Evolutionary conservation across 2,797 vertebrate species (phyloP).

Genomic region (Sebastes reedi): DNA sequence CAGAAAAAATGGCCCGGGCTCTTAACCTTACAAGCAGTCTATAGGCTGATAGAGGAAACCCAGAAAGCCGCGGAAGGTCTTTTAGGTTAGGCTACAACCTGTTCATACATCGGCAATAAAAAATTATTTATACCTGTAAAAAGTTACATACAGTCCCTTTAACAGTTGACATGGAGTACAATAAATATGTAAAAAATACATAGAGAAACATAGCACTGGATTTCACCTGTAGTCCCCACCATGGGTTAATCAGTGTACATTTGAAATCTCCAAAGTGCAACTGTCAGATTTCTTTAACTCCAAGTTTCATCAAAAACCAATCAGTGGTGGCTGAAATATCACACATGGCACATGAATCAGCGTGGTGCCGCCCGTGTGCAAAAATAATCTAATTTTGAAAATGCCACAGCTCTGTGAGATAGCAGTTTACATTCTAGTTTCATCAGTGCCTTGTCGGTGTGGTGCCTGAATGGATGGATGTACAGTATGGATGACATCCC

Average conservation of each 20-base stretch:
- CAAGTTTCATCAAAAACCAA: conserved; percentile 35
- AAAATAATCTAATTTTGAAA: conserved; percentile 43
- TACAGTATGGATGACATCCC: background rate
- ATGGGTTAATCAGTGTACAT: conserved; percentile 10
- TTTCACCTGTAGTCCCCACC: background rate
- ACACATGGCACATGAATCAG: conserved; percentile 29
- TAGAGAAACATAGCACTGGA: background rate
- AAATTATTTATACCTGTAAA: no score
- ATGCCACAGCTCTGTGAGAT: conserved; percentile 25
- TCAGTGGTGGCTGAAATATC: conserved; percentile 40
- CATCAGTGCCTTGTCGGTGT: conserved; percentile 4
- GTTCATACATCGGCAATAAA: no score
- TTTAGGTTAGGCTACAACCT: no score
- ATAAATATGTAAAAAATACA: background rate
- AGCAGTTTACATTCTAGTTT: background rate
- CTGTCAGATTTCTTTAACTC: conserved; percentile 29
- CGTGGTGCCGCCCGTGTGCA: background rate
- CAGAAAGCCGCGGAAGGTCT: no score
- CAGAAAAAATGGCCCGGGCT: no score
- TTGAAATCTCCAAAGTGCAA: conserved; percentile 20
- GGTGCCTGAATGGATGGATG: background rate
- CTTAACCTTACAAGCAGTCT: no score
- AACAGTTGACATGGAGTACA: background rate
- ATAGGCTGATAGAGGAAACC: no score
- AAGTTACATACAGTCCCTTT: no score